phyloP scores from a whole-genome alignment of 2,888 invertebrate species.

The Gastracanthus pulcherrimus region DNA sequence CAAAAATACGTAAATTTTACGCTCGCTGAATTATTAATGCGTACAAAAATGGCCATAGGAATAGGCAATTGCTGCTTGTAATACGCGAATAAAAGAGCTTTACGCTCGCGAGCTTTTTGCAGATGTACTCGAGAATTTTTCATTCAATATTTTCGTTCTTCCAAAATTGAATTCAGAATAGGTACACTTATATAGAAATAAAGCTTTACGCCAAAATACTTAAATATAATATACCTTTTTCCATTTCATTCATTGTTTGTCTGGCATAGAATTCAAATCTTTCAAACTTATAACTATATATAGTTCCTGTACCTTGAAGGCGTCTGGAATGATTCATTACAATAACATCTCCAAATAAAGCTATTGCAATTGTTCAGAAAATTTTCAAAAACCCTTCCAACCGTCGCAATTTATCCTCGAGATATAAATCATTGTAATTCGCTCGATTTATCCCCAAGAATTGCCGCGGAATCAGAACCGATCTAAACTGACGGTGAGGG shows the following conservation, averaged over 20 bases:
- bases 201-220: too few relatives aligned
- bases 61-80: neutral
- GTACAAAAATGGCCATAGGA: neutral
- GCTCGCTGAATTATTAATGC: conserved; percentile 34
- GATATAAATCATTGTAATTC: conserved; percentile 4
- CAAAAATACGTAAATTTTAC: conserved; percentile 23
- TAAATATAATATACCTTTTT: too few relatives aligned
- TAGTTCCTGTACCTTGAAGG: neutral
- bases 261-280: neutral
- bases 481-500: neutral
- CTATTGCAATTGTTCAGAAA: neutral
- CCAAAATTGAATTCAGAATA: neutral
- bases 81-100: neutral
- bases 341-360: neutral
- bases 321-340: neutral
- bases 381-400: neutral
- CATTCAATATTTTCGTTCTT: neutral
- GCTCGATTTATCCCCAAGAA: conserved; percentile 21
- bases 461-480: too few relatives aligned
- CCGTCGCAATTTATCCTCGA: neutral
- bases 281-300: neutral
- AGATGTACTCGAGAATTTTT: neutral
- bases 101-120: too few relatives aligned
- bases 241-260: too few relatives aligned
- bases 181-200: too few relatives aligned